These are phyloP conservation scores for Burhinus oedicnemus DNA, from an alignment of 2,113 vertebrate genomes.

Conservation along the genomic window DNA sequence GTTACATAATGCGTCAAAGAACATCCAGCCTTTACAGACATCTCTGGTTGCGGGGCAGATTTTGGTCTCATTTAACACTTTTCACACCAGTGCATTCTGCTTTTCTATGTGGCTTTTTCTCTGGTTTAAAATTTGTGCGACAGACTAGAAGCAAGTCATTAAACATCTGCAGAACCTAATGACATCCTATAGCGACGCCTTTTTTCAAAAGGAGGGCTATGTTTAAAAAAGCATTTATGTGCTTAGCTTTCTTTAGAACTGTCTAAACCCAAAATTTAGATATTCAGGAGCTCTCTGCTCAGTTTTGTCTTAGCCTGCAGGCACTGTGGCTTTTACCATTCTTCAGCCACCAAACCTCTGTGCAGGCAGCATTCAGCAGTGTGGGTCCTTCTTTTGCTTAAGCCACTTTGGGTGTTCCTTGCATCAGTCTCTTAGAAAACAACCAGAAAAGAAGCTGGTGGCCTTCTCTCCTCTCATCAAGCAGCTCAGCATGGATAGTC, in stretches of 20 bases:
- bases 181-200: background rate
- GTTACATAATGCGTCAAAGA: background rate
- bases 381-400: background rate
- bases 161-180: background rate
- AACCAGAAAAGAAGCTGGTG: background rate
- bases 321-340: background rate
- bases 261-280: background rate
- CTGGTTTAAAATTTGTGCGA: background rate
- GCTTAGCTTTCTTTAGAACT: background rate
- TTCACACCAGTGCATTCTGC: background rate
- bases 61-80: background rate
- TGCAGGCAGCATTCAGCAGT: background rate
- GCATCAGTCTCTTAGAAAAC: background rate
- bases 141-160: background rate
- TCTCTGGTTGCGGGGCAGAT: background rate
- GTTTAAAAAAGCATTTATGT: background rate
- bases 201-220: background rate
- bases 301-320: background rate
- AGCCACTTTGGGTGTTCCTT: background rate
- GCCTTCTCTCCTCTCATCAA: background rate
- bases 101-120: background rate
- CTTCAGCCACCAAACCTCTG: background rate
- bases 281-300: background rate
- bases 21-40: background rate
- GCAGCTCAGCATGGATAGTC: background rate